Evolutionary conservation across 2,888 invertebrate genomes (phyloP), one percentile per base, ranked within the genome.

Genomic region (Octonoba sinensis): DNA sequence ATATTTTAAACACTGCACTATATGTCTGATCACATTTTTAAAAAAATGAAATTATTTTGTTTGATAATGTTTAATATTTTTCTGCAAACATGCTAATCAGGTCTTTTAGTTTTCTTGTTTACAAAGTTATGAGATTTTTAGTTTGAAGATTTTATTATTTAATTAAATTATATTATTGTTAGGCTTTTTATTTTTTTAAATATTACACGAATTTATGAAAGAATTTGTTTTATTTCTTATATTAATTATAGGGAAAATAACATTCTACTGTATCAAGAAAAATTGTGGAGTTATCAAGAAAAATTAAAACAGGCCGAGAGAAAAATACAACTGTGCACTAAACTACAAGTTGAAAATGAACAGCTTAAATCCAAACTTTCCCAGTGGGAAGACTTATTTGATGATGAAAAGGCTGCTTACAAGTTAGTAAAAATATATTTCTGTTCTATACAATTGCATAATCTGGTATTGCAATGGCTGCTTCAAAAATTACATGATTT

Each of bases 291-390:
- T 18, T 20, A 73, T 51, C 77, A 83, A 65, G 73, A 83, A 65
- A 77, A 78, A 47, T 54, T 83, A 13, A 44, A 62, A 0, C 69
- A 83, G 59, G 77, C 78, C 20, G 77, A 83, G 47, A 64, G 67
- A 24, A 83, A 83, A 24, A 77, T 64, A 49, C n/a, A 60, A 18
- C 46, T 70, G 3, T 49, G 69, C 27, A 65, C 78, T 11, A 73
- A 83, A 59, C 8, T 83, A 18, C 77, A 83, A 65, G 77, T 69
- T 24, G 83, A 83, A 70, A 77, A 83, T 65, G 77, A 83, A 27
- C 65, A 73, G 15, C 16, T 83, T 44, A 77, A 59, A 51, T 12
- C 36, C 54, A 77, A 74, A 60, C 54, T 83, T 27, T 47, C 20
- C 6, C 72, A 83, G 16, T 83, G 83, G 83, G 74, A 83, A 69